Percentiles rank a stretch among this genome's conserved stretches.
Evolutionary conservation across 1,140 invertebrate genomes (phyloP).

Genomic region (Solenopsis fugax): DNA sequence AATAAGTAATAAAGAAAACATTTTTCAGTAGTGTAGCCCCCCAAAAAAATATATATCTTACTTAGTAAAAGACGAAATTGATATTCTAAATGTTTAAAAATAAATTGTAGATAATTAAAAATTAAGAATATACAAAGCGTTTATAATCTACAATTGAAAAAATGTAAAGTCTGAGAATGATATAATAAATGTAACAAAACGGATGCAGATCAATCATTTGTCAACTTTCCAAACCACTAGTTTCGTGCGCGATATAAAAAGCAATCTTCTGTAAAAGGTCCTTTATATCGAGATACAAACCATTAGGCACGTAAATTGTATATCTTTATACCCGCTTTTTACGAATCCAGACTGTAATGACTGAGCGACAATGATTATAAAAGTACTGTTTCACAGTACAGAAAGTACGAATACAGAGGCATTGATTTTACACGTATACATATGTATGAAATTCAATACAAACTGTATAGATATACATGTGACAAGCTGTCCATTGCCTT

Average conservation of each 20-base stretch:
- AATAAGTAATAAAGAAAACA: background rate
- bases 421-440: background rate
- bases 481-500: constrained; percentile 47
- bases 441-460: constrained; percentile 11
- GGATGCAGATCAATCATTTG: constrained; percentile 21
- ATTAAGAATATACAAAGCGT: background rate
- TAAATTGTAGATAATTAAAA: background rate
- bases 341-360: background rate
- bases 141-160: background rate
- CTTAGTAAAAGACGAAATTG: background rate
- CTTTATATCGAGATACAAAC: background rate
- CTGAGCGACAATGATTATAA: constrained; percentile 1
- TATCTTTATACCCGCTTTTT: background rate
- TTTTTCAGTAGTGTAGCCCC: background rate
- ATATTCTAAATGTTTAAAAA: background rate
- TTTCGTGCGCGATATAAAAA: constrained; percentile 21
- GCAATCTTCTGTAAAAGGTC: background rate
- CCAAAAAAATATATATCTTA: background rate
- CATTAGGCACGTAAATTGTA: constrained; percentile 12
- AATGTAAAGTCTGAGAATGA: too few species aligned
- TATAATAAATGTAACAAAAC: background rate
- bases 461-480: constrained; percentile 21
- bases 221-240: background rate
- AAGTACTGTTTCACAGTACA: background rate
- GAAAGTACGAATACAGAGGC: background rate